Percentiles rank a stretch among this genome's conserved stretches.
Evolutionary conservation across 2,113 vertebrate genomes (phyloP).

Genomic region (Semnornis frantzii): DNA sequence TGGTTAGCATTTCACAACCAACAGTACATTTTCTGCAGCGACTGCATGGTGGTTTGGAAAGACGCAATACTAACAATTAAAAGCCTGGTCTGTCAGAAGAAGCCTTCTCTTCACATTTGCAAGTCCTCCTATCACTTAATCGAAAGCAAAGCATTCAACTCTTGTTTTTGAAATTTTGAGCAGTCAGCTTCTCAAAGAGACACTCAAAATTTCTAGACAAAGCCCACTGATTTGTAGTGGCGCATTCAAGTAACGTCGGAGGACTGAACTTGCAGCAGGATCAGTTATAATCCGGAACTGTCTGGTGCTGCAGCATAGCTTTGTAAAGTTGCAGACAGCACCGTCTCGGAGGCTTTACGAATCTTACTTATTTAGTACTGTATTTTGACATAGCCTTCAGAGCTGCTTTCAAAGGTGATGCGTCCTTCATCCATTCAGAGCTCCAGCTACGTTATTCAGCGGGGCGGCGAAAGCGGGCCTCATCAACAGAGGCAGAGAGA

Average conservation of each 20-base stretch:
- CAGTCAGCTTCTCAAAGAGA: neutral
- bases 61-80: neutral
- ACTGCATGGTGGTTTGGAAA: neutral
- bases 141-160: neutral
- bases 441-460: neutral
- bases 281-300: neutral
- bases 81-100: neutral
- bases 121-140: no score
- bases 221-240: fast-evolving
- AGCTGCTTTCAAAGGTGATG: fast-evolving
- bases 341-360: fast-evolving
- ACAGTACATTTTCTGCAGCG: neutral
- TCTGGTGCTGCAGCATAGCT: neutral
- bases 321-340: neutral
- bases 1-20: neutral
- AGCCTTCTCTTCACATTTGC: neutral
- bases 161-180: neutral
- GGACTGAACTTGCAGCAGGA: no score
- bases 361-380: neutral
- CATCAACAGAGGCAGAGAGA: fast-evolving
- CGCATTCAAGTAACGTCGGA: neutral
- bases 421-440: fast-evolving
- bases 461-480: fast-evolving
- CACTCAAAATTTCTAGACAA: neutral
- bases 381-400: neutral